These are phyloP conservation scores for Pteria penguin DNA, from an alignment of 2,888 invertebrate species.

Conservation along the genomic window DNA sequence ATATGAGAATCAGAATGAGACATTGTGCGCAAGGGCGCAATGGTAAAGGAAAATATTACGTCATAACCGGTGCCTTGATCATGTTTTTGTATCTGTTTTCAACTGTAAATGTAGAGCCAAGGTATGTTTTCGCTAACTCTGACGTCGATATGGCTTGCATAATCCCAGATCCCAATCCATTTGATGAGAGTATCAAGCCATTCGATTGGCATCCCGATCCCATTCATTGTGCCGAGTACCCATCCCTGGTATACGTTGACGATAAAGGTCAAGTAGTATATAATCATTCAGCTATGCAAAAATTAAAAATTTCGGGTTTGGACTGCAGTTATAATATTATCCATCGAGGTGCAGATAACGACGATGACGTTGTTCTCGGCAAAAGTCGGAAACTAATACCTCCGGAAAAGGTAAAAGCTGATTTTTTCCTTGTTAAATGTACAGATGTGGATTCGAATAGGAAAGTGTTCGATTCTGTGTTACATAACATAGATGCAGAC, in stretches of 20 bases:
- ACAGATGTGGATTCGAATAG: slow-evolving; percentile 20
- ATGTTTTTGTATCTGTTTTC: too few species aligned
- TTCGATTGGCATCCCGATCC: slow-evolving; percentile 21
- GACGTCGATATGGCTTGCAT: too few species aligned
- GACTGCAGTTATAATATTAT: background rate
- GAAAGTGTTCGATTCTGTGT: slow-evolving; percentile 49
- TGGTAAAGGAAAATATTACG: too few species aligned
- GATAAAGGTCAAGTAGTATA: slow-evolving; percentile 18
- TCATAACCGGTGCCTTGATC: too few species aligned
- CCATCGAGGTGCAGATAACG: background rate
- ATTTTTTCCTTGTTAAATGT: slow-evolving; percentile 58
- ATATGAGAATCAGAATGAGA: too few species aligned
- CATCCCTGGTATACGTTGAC: slow-evolving; percentile 28
- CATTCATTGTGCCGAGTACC: slow-evolving; percentile 20
- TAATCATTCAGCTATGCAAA: slow-evolving; percentile 10
- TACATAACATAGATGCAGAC: slow-evolving; percentile 45
- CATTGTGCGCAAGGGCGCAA: too few species aligned
- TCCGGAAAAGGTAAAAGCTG: slow-evolving; percentile 44
- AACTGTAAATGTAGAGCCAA: too few species aligned
- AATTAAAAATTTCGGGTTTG: background rate
- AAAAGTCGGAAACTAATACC: background rate
- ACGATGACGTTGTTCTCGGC: background rate
- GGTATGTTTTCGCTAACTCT: too few species aligned
- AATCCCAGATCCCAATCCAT: slow-evolving; percentile 30
- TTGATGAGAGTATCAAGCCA: slow-evolving; percentile 26